Evolutionary conservation across 2,113 vertebrate species (phyloP), one percentile per base, ranked within the genome.

Genomic region (Phrynosoma platyrhinos): DNA sequence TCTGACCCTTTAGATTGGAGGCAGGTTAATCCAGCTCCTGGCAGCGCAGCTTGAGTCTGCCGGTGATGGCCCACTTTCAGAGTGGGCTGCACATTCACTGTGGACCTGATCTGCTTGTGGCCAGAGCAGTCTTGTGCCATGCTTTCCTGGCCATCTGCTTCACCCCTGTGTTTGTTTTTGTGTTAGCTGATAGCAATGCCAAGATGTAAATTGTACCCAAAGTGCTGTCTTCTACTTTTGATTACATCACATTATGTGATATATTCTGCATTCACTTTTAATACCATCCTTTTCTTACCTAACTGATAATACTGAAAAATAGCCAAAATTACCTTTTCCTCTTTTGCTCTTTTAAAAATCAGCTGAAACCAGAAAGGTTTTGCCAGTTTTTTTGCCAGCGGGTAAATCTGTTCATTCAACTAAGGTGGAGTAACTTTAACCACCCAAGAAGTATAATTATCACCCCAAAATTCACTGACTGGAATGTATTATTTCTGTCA

Each of bases 381-480:
- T 90, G 88, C 66, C 79, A 69, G 36, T 87, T 86, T 93, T 93
- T 94, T 93, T 94, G 89, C 85, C 89, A 95, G 30, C 0, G 0
- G 53, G 82, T 55, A 53, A 27, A 47, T 71, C 85, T 83, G 66
- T 47, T 42, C 52, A 91, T 58, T 87, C 82, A 88, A 0, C 77
- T 81, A 89, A 94, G 86, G 90, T 94, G 85, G 89, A 92, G 85
- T 91, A 88, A 93, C 84, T 92, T 92, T 92, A 95, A 91, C 90
- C 87, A 92, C 91, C 90, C 90, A 92, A 91, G 90, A 91, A 91
- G 90, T 91, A 86, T 90, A 95, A 94, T 94, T 94, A 93, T 90
- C 91, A 94, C 89, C 76, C 82, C 90, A 89, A 94, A 94, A 94
- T 66, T 40, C 91, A 88, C 84, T 89, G 92, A 77, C 93, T 95